phyloP scores from a whole-genome alignment of 2,113 vertebrate genomes.

The Alectura lathami region DNA sequence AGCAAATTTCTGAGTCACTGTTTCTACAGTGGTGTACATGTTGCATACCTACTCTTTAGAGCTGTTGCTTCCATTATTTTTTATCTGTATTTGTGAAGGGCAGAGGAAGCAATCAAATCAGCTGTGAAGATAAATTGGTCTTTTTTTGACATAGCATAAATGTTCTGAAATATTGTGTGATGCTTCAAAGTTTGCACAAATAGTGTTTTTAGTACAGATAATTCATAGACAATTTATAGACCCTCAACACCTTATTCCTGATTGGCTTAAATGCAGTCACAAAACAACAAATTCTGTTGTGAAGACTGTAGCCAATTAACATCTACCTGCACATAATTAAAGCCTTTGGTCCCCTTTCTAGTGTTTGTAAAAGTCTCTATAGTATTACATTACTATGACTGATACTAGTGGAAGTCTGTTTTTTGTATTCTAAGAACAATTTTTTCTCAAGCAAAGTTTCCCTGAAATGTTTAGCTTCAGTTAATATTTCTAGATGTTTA shows the following conservation, averaged over 20 bases:
- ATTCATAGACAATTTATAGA: neutral
- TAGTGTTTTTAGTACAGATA: neutral
- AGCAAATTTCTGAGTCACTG: neutral
- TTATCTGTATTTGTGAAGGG: neutral
- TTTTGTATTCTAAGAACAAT: neutral
- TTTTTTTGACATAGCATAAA: neutral
- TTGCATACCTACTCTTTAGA: neutral
- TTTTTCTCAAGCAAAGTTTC: neutral
- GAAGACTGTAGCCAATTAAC: neutral
- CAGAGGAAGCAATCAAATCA: neutral
- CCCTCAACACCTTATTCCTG: neutral
- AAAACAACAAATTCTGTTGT: neutral
- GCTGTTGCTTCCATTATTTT: neutral
- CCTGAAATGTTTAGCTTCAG: neutral
- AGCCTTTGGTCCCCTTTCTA: neutral
- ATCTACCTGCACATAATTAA: neutral
- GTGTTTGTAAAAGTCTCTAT: neutral
- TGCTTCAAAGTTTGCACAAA: neutral
- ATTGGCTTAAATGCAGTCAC: neutral
- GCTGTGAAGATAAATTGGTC: neutral
- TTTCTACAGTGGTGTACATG: neutral
- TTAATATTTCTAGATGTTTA: neutral
- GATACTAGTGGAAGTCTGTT: neutral
- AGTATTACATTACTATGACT: neutral
- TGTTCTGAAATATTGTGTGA: neutral